phyloP scores from a whole-genome alignment of 2,888 invertebrate genomes.

The Drosophila pegasa region DNA sequence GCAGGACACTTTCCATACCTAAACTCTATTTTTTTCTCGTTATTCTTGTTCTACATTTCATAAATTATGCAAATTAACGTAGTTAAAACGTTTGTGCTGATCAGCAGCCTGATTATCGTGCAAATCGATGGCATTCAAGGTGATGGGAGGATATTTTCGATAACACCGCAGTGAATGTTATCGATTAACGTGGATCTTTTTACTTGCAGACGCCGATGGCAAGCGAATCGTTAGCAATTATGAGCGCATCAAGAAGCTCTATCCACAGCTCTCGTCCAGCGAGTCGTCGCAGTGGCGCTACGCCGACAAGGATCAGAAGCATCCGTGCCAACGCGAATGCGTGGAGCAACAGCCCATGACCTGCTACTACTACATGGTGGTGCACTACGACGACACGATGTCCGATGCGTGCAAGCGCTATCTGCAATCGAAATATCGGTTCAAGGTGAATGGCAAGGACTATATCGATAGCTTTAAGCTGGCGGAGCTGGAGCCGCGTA shows the following conservation, averaged over 20 bases:
- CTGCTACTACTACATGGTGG: constrained; percentile 82
- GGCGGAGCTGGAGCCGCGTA: constrained; percentile 29
- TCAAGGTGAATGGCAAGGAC: constrained; percentile 64
- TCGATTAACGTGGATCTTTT: constrained; percentile 7
- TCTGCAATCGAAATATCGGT: constrained; percentile 70
- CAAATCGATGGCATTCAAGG: constrained; percentile 72
- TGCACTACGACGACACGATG: constrained; percentile 83
- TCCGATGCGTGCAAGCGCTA: constrained; percentile 75
- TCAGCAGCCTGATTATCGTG: constrained; percentile 57
- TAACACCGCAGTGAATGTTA: background rate
- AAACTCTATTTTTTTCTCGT: background rate
- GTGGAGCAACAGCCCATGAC: constrained; percentile 72
- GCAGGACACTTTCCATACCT: constrained; percentile 9
- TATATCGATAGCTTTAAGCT: constrained; percentile 65
- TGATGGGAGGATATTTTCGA: constrained; percentile 27
- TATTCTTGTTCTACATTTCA: background rate
- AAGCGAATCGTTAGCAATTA: constrained; percentile 70
- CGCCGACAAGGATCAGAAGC: constrained; percentile 64
- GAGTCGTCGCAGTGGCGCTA: constrained; percentile 72
- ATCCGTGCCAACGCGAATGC: constrained; percentile 81
- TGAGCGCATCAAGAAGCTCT: constrained; percentile 69
- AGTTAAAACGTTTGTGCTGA: constrained; percentile 47
- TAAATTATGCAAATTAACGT: constrained; percentile 47
- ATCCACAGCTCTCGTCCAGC: constrained; percentile 63
- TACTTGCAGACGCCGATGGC: constrained; percentile 57